Percentiles rank a stretch among this genome's conserved stretches.
These are phyloP conservation scores for Acipenser ruthenus DNA, from an alignment of 2,797 vertebrate species.

Conservation along the genomic window DNA sequence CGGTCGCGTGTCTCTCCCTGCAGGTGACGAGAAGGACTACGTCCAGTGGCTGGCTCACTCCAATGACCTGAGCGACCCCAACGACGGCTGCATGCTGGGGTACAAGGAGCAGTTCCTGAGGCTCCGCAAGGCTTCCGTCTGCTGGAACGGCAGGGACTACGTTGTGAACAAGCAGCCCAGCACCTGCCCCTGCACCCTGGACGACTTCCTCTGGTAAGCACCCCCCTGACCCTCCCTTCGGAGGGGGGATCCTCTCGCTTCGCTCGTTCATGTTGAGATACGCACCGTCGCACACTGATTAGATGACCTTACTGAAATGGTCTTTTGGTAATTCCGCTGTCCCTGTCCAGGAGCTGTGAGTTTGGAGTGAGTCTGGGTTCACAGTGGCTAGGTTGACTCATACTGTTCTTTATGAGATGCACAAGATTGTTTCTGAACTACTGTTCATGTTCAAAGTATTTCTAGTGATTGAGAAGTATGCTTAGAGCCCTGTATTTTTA, in stretches of 20 bases:
- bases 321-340: no score
- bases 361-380: no score
- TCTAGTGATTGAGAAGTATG: no score
- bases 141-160: slow-evolving; percentile 82
- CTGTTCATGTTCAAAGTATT: no score
- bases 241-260: background rate
- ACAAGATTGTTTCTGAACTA: no score
- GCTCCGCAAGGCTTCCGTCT: slow-evolving; percentile 79
- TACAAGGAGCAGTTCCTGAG: slow-evolving; percentile 83
- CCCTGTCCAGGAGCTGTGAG: no score
- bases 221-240: background rate
- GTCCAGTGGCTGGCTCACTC: slow-evolving; percentile 89
- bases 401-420: no score
- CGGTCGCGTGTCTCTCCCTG: background rate
- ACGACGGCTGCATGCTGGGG: slow-evolving; percentile 86
- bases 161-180: slow-evolving; percentile 63
- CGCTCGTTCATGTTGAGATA: no score
- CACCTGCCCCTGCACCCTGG: slow-evolving; percentile 74
- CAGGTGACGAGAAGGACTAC: slow-evolving; percentile 76
- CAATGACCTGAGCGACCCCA: slow-evolving; percentile 71
- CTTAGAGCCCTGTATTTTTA: no score
- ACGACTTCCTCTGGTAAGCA: slow-evolving; percentile 84
- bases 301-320: no score
- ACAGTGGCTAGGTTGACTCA: no score
- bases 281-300: no score